Evolutionary conservation across 2,113 vertebrate genomes (phyloP).

Genomic region (Propithecus coquereli): DNA sequence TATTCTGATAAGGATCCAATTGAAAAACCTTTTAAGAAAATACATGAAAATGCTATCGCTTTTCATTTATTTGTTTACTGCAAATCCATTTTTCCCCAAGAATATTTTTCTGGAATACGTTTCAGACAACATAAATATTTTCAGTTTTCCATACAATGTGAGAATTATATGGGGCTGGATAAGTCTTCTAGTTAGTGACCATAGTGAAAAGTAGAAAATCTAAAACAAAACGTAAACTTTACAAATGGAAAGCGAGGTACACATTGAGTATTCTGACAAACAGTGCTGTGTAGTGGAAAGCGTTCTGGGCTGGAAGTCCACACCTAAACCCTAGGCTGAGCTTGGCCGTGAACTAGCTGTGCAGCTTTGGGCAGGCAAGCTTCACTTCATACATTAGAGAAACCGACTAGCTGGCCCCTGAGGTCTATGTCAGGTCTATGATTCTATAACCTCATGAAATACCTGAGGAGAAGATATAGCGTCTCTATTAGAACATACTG

Average conservation of each 20-base stretch:
- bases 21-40: not conserved
- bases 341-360: not conserved
- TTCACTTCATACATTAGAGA: not conserved
- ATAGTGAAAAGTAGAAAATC: slow-evolving; percentile 17
- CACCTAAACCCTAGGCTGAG: not conserved
- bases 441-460: slow-evolving; percentile 52
- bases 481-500: slow-evolving; percentile 64
- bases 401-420: not conserved
- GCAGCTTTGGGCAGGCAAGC: not conserved
- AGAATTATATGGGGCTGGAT: not conserved
- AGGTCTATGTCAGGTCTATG: not conserved
- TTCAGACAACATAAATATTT: slow-evolving; percentile 36
- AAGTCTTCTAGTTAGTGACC: slow-evolving; percentile 17
- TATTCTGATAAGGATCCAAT: not conserved
- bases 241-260: not conserved
- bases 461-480: slow-evolving; percentile 81
- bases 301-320: not conserved
- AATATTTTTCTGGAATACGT: slow-evolving; percentile 8
- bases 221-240: slow-evolving; percentile 3
- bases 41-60: not conserved
- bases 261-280: not conserved
- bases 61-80: slow-evolving; percentile 18
- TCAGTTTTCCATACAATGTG: slow-evolving; percentile 22
- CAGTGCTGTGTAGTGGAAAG: not conserved
- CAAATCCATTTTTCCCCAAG: not conserved